Evolutionary conservation across 2,113 vertebrate genomes (phyloP), one percentile per base, ranked within the genome.

Genomic region (Cynoglossus semilaevis): DNA sequence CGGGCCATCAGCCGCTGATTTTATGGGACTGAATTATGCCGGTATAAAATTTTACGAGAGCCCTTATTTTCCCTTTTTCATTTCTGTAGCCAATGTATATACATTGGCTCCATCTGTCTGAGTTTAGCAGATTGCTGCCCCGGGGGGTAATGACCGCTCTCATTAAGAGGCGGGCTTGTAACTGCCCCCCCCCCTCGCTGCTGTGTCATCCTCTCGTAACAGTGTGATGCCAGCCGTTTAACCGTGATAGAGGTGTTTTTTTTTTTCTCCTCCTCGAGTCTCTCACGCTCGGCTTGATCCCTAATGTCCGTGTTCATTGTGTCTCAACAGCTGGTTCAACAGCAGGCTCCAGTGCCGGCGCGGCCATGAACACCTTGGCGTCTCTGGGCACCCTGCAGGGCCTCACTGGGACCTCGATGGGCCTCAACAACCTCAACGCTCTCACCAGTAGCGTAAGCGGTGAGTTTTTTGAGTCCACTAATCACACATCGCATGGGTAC

Each of bases 361-460:
- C 94, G 22, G 94, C 95, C 77, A 94, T 98, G 94, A 98, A 92
- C 85, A 94, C 96, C 63, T 85, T 98, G 91, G 94, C 95, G 81
- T 97, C 95, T 85, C 91, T 98, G 79, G 93, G 95, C 71, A 94
- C 94, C 80, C 92, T 98, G 75, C 94, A 97, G 91, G 93, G 96
- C 85, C 65, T 97, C 79, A 93, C 94, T 62, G 96, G 94, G 86
- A 93, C 92, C 67, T 96, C 96, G 51, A 83, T 98, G 73, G 95
- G 94, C 87, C 81, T 98, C 92, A 96, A 93, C 82, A 96, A 93
- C 88, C 94, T 98, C 79, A 97, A 94, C 85, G 94, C 94, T 91
- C 95, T 98, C 89, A 93, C 95, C 91, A 93, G 92, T 92, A 94
- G 92, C 84, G 90, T 95, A 83, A 88, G 90, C 88, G 94, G 95